Percentiles rank a stretch among this genome's conserved stretches.
These are phyloP conservation scores for Esox niger DNA, from an alignment of 2,113 vertebrate species.

Conservation along the genomic window DNA sequence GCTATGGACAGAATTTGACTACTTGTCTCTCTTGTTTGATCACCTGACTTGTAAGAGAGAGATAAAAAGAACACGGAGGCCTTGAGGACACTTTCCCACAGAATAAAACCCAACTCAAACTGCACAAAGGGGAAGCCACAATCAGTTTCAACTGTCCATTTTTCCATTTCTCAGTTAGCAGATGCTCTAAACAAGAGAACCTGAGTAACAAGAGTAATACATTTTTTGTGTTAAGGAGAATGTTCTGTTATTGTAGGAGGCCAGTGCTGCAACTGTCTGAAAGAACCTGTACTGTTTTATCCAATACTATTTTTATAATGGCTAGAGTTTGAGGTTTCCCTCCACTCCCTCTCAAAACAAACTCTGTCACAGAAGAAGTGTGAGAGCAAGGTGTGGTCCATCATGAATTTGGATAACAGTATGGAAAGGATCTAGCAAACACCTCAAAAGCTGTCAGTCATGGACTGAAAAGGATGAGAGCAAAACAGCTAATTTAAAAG, in stretches of 20 bases:
- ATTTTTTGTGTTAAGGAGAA: neutral
- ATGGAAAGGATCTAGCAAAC: neutral
- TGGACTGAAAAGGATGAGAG: neutral
- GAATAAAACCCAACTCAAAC: neutral
- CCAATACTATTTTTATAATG: neutral
- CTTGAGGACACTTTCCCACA: neutral
- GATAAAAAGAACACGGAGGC: slow-evolving; percentile 13
- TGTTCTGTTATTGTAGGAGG: slow-evolving; percentile 36
- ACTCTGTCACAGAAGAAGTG: neutral
- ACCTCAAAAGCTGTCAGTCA: neutral
- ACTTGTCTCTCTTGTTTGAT: slow-evolving; percentile 14
- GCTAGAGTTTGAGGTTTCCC: slow-evolving; percentile 1
- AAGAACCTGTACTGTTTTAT: slow-evolving; percentile 8
- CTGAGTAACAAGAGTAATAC: no score
- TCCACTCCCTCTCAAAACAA: slow-evolving; percentile 1
- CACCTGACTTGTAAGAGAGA: slow-evolving; percentile 11
- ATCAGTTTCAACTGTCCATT: neutral
- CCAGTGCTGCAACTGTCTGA: neutral
- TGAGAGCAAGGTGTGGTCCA: neutral
- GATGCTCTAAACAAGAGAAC: no score
- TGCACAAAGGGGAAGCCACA: neutral
- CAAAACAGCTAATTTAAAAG: no score
- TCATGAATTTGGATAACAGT: neutral
- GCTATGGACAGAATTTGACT: slow-evolving; percentile 12
- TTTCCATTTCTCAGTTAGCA: neutral